A percentile compares a stretch with the other conserved stretches of the same genome.
Conservation (phyloP, 1,140 invertebrate species). For the Proctacanthus coquilletti region DNA sequence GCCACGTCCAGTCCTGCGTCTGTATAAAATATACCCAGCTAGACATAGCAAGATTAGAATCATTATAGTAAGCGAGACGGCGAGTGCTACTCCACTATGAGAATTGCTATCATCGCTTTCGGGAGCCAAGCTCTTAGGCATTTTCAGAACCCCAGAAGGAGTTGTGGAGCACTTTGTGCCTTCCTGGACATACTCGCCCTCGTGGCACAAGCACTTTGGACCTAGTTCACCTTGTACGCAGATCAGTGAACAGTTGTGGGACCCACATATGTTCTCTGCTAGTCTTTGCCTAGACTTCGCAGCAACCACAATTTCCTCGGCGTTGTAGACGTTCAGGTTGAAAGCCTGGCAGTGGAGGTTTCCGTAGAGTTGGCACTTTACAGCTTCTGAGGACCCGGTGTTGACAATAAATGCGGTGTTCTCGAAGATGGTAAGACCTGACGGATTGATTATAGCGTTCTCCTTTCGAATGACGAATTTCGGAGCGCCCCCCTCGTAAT, state of each 20-base stretch:
- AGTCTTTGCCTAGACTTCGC: constrained; percentile 38
- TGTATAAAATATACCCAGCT: constrained; percentile 20
- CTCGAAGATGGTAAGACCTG: constrained; percentile 40
- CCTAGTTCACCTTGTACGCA: constrained; percentile 34
- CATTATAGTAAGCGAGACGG: not conserved
- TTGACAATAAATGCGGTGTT: constrained; percentile 41
- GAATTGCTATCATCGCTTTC: too few relatives aligned
- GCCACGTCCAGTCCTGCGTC: constrained; percentile 16
- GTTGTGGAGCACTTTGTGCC: constrained; percentile 19
- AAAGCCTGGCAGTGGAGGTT: constrained; percentile 30
- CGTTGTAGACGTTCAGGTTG: constrained; percentile 27
- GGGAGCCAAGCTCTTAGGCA: too few relatives aligned
- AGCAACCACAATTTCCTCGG: constrained; percentile 36
- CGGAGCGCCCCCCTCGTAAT: constrained; percentile 43
- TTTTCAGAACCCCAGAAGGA: too few relatives aligned
- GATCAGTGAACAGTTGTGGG: constrained; percentile 34
- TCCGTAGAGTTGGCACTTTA: constrained; percentile 37
- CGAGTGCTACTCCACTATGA: not conserved
- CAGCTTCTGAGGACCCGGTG: constrained; percentile 30
- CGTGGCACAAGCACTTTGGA: constrained; percentile 38
- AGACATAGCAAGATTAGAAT: constrained; percentile 7
- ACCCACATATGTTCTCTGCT: constrained; percentile 31
- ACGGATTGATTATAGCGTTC: constrained; percentile 29
- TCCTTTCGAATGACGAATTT: constrained; percentile 33
- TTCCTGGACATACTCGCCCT: constrained; percentile 27